phyloP scores from a whole-genome alignment of 2,888 invertebrate genomes.

The Drosophila demipolita region DNA sequence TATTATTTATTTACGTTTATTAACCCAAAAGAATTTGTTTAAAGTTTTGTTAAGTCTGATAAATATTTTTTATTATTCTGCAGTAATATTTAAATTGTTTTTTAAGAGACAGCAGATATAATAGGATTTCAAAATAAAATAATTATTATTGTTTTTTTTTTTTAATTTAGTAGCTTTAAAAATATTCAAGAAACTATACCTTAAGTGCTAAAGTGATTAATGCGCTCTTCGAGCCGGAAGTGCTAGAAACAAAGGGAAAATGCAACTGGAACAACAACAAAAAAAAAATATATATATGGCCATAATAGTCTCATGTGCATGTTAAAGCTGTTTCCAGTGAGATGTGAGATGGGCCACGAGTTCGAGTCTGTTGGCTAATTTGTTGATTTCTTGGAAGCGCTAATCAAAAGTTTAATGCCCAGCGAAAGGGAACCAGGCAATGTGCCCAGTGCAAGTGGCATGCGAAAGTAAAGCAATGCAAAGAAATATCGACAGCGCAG shows the following conservation, averaged over 20 bases:
- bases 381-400: slow-evolving; percentile 70
- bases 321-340: slow-evolving; percentile 12
- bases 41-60: background rate
- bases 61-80: background rate
- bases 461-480: slow-evolving; percentile 54
- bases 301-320: slow-evolving; percentile 36
- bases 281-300: background rate
- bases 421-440: slow-evolving; percentile 21
- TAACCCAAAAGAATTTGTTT: background rate
- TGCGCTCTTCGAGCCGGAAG: slow-evolving; percentile 39
- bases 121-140: background rate
- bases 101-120: background rate
- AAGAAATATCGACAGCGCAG: slow-evolving; percentile 60
- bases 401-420: slow-evolving; percentile 73
- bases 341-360: slow-evolving; percentile 1
- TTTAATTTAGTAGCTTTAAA: background rate
- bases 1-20: background rate
- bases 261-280: slow-evolving; percentile 10
- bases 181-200: slow-evolving; percentile 17
- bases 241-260: slow-evolving; percentile 30
- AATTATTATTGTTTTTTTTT: background rate
- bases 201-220: slow-evolving; percentile 49
- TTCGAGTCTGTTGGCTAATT: slow-evolving; percentile 63
- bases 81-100: background rate
- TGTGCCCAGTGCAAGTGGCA: slow-evolving; percentile 35